phyloP scores from a whole-genome alignment of 2,113 vertebrate genomes.

The Chaetura pelagica region DNA sequence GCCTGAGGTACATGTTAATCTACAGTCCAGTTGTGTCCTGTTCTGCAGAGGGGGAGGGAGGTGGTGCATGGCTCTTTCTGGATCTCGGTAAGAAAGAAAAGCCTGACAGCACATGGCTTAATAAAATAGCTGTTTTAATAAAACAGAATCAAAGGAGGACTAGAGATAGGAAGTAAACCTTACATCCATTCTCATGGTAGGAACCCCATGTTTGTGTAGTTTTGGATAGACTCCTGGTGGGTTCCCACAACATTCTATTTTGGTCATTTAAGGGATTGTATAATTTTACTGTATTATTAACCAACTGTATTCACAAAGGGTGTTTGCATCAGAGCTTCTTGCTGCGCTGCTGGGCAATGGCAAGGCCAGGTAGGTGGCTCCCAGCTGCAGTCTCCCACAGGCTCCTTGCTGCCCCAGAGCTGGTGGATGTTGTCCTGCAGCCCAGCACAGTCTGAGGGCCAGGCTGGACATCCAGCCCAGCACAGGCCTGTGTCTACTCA shows the following conservation, averaged over 20 bases:
- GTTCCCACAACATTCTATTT: neutral
- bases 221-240: fast-evolving
- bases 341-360: neutral
- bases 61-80: fast-evolving
- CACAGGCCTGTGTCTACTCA: fast-evolving
- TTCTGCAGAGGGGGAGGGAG: neutral
- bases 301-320: fast-evolving
- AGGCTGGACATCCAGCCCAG: neutral
- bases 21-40: neutral
- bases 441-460: neutral
- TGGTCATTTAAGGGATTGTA: neutral
- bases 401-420: neutral
- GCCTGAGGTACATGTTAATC: fast-evolving
- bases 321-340: neutral
- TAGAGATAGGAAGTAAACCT: neutral
- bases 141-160: neutral
- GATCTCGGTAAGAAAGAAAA: neutral
- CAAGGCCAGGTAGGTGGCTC: neutral
- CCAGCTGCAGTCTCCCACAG: no score
- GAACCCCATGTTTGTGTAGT: fast-evolving
- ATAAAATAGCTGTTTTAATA: neutral
- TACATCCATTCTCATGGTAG: fast-evolving
- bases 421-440: neutral
- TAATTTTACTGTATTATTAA: fast-evolving
- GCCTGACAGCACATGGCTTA: neutral